phyloP scores from a whole-genome alignment of 1,140 invertebrate genomes.

The Idris sp. region DNA sequence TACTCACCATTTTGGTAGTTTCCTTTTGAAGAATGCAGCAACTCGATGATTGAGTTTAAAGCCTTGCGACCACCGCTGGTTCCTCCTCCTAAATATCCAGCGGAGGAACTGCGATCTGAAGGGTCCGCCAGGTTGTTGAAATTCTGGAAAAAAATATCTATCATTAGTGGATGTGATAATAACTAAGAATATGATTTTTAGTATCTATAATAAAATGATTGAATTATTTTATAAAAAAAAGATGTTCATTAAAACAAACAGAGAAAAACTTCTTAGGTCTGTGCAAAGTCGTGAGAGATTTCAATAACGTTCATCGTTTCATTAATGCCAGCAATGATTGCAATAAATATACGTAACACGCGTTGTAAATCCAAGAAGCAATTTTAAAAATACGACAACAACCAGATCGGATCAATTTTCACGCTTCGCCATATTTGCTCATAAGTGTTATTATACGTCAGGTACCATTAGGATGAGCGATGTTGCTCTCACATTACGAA shows the following conservation, averaged over 20 bases:
- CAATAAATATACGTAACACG: slow-evolving; percentile 44
- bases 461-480: slow-evolving; percentile 40
- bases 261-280: slow-evolving; percentile 1
- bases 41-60: slow-evolving; percentile 59
- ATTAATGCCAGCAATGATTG: slow-evolving; percentile 48
- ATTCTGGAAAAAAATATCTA: slow-evolving; percentile 52
- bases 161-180: too few species aligned
- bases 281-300: slow-evolving; percentile 24
- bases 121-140: slow-evolving; percentile 63
- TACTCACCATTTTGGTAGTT: slow-evolving; percentile 51
- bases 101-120: slow-evolving; percentile 56
- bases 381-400: slow-evolving; percentile 66
- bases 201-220: too few species aligned
- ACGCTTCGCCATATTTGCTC: slow-evolving; percentile 61
- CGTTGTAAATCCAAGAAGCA: slow-evolving; percentile 53
- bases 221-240: too few species aligned
- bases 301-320: slow-evolving; percentile 38
- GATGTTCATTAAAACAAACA: too few species aligned
- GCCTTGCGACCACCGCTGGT: slow-evolving; percentile 55
- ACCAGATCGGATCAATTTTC: slow-evolving; percentile 72
- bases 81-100: slow-evolving; percentile 55
- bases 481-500: slow-evolving; percentile 59
- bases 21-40: slow-evolving; percentile 43
- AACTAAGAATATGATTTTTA: too few species aligned
- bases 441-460: slow-evolving; percentile 47